Evolutionary conservation across 2,888 invertebrate genomes (phyloP).

Genomic region (Myopa tessellatipennis): DNA sequence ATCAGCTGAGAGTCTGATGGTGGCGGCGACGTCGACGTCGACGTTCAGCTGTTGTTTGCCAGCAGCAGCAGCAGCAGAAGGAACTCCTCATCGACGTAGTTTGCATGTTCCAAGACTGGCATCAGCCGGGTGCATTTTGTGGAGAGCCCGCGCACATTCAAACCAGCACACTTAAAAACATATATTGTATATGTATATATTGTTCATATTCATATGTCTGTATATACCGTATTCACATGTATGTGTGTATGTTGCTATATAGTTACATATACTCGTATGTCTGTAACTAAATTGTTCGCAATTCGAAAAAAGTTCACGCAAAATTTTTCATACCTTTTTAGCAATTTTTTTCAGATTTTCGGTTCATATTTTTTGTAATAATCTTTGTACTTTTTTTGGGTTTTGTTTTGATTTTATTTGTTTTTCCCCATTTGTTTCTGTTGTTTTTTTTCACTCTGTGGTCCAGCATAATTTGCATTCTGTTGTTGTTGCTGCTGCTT

Average conservation of each 20-base stretch:
- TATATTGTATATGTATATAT: no score
- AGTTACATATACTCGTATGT: no score
- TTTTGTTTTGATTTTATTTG: neutral
- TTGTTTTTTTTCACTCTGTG: constrained; percentile 24
- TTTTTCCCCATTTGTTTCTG: neutral
- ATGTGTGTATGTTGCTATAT: no score
- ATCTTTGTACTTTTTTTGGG: neutral
- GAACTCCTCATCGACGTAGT: no score
- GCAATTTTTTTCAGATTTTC: no score
- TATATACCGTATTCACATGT: no score
- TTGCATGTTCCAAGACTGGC: neutral
- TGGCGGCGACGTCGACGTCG: neutral
- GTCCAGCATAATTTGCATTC: constrained; percentile 22
- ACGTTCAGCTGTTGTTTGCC: constrained; percentile 17
- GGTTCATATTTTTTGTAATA: neutral
- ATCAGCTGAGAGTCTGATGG: neutral
- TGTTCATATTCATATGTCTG: no score
- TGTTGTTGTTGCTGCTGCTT: constrained; percentile 13
- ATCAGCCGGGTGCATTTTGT: neutral
- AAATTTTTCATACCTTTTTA: no score
- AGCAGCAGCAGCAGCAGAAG: no score
- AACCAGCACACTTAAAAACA: no score
- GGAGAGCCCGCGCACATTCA: neutral
- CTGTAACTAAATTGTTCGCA: no score
- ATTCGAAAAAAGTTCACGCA: no score